Percentiles rank a stretch among this genome's conserved stretches.
These are phyloP conservation scores for Latrodectus hesperus DNA, from an alignment of 2,888 invertebrate genomes.

Conservation along the genomic window DNA sequence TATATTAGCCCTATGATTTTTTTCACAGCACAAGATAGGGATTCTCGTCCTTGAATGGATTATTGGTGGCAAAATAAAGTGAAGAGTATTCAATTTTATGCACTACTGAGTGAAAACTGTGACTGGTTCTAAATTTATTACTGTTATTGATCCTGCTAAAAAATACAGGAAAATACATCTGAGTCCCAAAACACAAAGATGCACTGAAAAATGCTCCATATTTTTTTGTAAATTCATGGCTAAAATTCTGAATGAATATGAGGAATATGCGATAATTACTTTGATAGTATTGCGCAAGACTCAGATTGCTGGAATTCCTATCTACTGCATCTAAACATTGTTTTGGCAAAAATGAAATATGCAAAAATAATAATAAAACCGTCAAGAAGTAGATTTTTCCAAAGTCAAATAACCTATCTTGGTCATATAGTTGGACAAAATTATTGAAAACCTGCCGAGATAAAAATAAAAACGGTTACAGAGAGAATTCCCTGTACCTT, in stretches of 20 bases:
- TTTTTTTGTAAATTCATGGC: background rate
- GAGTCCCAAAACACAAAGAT: background rate
- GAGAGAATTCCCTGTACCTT: background rate
- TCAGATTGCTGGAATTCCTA: background rate
- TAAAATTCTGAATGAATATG: background rate
- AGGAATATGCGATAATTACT: background rate
- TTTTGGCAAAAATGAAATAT: background rate
- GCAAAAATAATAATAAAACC: conserved; percentile 19
- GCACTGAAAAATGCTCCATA: background rate
- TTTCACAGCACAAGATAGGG: background rate
- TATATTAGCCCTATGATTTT: conserved; percentile 15
- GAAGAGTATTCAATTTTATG: background rate
- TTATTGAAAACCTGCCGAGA: background rate
- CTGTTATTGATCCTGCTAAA: background rate
- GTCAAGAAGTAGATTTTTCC: conserved; percentile 7
- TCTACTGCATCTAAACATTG: background rate
- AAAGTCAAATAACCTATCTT: conserved; percentile 20
- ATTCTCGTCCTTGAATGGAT: conserved; percentile 4
- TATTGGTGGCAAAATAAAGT: conserved; percentile 1
- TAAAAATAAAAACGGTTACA: conserved; percentile 10
- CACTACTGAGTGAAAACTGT: background rate
- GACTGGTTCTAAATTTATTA: background rate
- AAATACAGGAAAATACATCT: conserved; percentile 1
- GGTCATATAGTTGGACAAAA: conserved; percentile 24
- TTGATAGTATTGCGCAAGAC: too few relatives aligned